phyloP scores from a whole-genome alignment of 2,888 invertebrate genomes.

The Drosophila cracens region DNA sequence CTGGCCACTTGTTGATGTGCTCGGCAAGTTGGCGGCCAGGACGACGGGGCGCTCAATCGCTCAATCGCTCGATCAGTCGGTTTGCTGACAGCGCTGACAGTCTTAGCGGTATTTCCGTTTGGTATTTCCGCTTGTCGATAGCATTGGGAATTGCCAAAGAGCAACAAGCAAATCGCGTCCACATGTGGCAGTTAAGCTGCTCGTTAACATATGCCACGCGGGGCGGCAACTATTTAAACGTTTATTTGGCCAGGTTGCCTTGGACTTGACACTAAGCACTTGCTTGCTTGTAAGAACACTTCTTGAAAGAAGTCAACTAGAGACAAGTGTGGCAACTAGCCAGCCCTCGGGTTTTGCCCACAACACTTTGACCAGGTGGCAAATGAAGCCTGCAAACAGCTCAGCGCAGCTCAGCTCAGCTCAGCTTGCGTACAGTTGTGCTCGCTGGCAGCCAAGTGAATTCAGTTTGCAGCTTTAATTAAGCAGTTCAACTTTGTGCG shows the following conservation, averaged over 20 bases:
- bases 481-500: neutral
- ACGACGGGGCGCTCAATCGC: slow-evolving; percentile 15
- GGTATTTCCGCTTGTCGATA: slow-evolving; percentile 50
- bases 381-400: neutral
- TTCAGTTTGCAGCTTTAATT: slow-evolving; percentile 27
- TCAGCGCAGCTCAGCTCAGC: neutral
- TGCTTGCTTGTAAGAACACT: slow-evolving; percentile 8
- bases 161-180: slow-evolving; percentile 25
- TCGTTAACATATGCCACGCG: slow-evolving; percentile 26
- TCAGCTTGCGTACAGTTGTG: slow-evolving; percentile 41
- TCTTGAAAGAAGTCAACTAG: slow-evolving; percentile 21
- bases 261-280: slow-evolving; percentile 15
- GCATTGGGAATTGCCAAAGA: slow-evolving; percentile 38
- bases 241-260: slow-evolving; percentile 49
- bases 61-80: neutral
- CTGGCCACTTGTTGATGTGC: slow-evolving; percentile 64
- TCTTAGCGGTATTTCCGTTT: slow-evolving; percentile 29
- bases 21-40: slow-evolving; percentile 50
- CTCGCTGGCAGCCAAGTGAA: neutral
- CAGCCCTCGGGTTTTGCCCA: slow-evolving; percentile 31
- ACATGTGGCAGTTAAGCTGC: slow-evolving; percentile 46
- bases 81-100: neutral
- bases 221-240: slow-evolving; percentile 47
- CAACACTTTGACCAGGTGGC: slow-evolving; percentile 18
- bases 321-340: slow-evolving; percentile 15